phyloP scores from a whole-genome alignment of 2,888 invertebrate species.

The Theodoxus fluviatilis region DNA sequence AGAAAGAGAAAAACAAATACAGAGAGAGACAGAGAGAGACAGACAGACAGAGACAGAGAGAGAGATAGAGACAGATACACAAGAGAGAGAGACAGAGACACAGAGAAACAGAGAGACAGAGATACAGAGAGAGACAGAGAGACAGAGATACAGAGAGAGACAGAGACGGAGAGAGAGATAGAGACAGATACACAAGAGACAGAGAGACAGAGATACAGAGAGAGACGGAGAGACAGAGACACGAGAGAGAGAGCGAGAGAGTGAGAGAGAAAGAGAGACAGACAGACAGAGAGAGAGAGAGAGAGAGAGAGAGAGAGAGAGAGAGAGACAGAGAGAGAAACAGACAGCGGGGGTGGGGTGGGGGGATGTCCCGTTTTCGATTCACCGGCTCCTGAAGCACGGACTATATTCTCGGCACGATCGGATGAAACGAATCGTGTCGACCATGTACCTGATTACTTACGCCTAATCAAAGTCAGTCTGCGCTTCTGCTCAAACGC shows the following conservation, averaged over 20 bases:
- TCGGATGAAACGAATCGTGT: no score
- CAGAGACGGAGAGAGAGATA: no score
- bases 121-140: conserved; percentile 9
- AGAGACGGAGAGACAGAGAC: background rate
- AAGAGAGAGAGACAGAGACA: background rate
- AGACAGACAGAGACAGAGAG: conserved; percentile 17
- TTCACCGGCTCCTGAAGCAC: no score
- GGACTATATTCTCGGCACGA: no score
- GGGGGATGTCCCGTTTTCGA: no score
- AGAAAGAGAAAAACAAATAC: background rate
- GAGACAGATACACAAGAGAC: no score
- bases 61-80: conserved; percentile 1
- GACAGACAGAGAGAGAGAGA: no score
- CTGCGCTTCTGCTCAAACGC: no score
- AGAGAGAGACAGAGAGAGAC: background rate
- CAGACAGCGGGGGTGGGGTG: conserved; percentile 5
- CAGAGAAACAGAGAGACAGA: background rate
- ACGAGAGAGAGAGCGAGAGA: background rate
- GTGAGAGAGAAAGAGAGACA: background rate
- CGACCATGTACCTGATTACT: no score
- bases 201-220: background rate
- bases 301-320: background rate
- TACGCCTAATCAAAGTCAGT: no score
- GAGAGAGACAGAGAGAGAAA: conserved; percentile 3
- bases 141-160: conserved; percentile 3